phyloP scores from a whole-genome alignment of 2,888 invertebrate genomes.

The Nymphalis polychloros region DNA sequence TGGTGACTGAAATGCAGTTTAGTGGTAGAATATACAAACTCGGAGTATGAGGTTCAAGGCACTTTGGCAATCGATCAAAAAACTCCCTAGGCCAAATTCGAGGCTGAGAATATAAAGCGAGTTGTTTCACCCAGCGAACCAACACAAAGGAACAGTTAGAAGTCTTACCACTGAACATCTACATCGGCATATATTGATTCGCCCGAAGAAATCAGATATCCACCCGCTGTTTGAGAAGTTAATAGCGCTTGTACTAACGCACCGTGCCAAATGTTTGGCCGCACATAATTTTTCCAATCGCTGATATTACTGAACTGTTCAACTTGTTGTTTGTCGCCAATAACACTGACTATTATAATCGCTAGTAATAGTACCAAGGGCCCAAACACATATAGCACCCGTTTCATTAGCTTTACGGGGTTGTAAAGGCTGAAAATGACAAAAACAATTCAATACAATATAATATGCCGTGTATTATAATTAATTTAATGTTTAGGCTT shows the following conservation, averaged over 20 bases:
- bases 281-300: slow-evolving; percentile 55
- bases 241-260: slow-evolving; percentile 62
- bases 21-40: no score
- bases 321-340: slow-evolving; percentile 49
- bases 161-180: slow-evolving; percentile 64
- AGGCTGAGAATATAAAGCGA: no score
- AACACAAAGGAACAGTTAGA: background rate
- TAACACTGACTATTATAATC: slow-evolving; percentile 45
- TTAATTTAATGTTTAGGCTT: background rate
- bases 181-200: slow-evolving; percentile 61
- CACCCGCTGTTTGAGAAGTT: slow-evolving; percentile 64
- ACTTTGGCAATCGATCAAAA: no score
- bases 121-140: no score
- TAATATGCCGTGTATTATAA: background rate
- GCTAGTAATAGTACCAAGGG: slow-evolving; percentile 51
- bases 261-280: slow-evolving; percentile 60
- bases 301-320: slow-evolving; percentile 40
- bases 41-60: no score
- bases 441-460: background rate
- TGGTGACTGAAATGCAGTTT: no score
- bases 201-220: slow-evolving; percentile 63
- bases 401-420: slow-evolving; percentile 66
- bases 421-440: slow-evolving; percentile 61
- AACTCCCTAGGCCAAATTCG: no score
- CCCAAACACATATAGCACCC: slow-evolving; percentile 56